Percentiles rank a stretch among this genome's conserved stretches.
Conservation (phyloP, 2,888 invertebrate genomes). For the Acanthacorydalis orientalis region DNA sequence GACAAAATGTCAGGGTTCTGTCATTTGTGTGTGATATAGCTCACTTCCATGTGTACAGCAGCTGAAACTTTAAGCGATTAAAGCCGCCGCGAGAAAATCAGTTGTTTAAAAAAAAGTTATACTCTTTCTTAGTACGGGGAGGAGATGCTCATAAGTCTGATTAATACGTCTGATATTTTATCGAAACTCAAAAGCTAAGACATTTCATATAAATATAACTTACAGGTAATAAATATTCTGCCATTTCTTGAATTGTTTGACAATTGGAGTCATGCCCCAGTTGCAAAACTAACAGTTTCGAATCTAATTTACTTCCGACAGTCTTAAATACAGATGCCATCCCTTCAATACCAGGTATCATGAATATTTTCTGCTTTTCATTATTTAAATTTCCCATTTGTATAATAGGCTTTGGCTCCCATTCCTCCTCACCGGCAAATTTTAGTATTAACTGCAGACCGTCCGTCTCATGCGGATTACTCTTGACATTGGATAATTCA, state of each 20-base stretch:
- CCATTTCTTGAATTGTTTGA: conserved; percentile 32
- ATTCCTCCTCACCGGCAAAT: conserved; percentile 40
- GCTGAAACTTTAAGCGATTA: no score
- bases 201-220: no score
- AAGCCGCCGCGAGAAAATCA: no score
- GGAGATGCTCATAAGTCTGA: no score
- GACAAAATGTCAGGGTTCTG: no score
- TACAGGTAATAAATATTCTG: conserved; percentile 34
- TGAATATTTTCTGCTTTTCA: conserved; percentile 24
- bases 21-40: no score
- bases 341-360: conserved; percentile 55
- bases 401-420: conserved; percentile 32
- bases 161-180: no score
- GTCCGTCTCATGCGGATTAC: conserved; percentile 13
- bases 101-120: no score
- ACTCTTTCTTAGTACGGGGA: no score
- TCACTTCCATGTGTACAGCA: no score
- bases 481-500: neutral
- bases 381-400: conserved; percentile 23
- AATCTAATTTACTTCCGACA: conserved; percentile 31
- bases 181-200: no score
- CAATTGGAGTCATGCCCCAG: conserved; percentile 27
- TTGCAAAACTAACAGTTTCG: conserved; percentile 35
- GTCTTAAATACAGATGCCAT: conserved; percentile 34
- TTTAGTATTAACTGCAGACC: conserved; percentile 37